Evolutionary conservation across 2,888 invertebrate genomes (phyloP), one percentile per base, ranked within the genome.

Genomic region (Argyra leucocephala): DNA sequence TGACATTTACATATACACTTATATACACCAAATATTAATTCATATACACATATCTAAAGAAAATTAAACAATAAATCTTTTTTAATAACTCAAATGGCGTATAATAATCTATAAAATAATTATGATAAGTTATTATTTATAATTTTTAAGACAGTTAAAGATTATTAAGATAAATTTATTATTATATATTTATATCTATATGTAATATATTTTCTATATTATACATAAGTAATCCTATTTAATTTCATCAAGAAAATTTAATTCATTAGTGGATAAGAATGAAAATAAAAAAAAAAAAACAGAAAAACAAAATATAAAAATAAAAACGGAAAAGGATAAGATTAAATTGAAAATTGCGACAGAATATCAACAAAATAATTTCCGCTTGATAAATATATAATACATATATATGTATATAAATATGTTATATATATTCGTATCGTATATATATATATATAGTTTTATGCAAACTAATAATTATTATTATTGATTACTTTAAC

Each of bases 301-400:
- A 48, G 2, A 48, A 48, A 9, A 48, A 15, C 7, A 31, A 31
- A 10, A 31, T 31, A 7, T 10, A 31, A 31, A 31, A 48, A 48
- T 48, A 48, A 37, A 15, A 9, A 15, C 6, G 6, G 12, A 37
- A 48, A 48, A 48, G 9, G 15, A 48, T 6, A 15, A 15, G 15
- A 48, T 48, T 9, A 12, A 48, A 48, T 48, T 48, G 48, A 48
- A 48, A 15, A 48, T 48, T 48, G 48, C 18, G 48, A 48, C 48
- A 48, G 48, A 48, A 48, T 48, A 48, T 48, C 48, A 48, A 48
- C 48, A 48, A 48, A 48, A 48, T 48, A 48, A 48, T 48, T 48
- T 48, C 48, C 48, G 48, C 18, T 48, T 18, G 48, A 48, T 48
- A 48, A 48, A 15, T 48, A 48, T 48, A 48, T 18, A 18, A 48